Conservation (phyloP, 2,113 vertebrate genomes). For the Casuarius casuarius region DNA sequence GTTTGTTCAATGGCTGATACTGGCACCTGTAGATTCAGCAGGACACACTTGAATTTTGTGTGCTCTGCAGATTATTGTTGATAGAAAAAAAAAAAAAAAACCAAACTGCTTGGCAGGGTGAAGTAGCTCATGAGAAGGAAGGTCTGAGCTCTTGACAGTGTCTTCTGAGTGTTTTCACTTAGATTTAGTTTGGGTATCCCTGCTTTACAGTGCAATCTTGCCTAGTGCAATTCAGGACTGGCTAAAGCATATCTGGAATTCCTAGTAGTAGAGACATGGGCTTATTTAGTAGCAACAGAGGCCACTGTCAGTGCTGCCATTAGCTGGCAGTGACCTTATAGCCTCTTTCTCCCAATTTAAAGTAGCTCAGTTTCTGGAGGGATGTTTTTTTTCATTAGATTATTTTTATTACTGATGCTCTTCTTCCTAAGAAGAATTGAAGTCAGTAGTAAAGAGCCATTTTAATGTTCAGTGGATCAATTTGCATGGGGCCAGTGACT, state of each 20-base stretch:
- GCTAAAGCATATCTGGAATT: not conserved
- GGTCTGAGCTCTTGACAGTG: not conserved
- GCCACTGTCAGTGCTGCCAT: not conserved
- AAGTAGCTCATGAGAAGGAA: not conserved
- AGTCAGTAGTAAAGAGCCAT: not conserved
- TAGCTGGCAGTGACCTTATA: not conserved
- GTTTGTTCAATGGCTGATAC: not conserved
- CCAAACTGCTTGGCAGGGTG: not conserved
- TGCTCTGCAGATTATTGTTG: not conserved
- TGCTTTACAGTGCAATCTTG: not conserved
- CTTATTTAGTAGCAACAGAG: not conserved
- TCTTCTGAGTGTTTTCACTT: conserved; percentile 11
- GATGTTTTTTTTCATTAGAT: not conserved
- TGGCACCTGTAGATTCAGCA: not conserved
- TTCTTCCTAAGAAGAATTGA: conserved; percentile 15
- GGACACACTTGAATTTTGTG: not conserved
- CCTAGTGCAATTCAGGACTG: not conserved
- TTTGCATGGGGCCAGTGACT: not conserved
- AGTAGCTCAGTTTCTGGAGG: not conserved
- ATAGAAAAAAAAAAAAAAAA: not conserved
- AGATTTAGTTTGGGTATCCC: not conserved
- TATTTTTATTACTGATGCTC: not conserved
- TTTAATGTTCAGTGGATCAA: not conserved
- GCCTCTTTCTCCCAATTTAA: not conserved
- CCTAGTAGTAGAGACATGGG: not conserved